phyloP scores from a whole-genome alignment of 2,888 invertebrate genomes.

The Lasioglossum leucozonium region DNA sequence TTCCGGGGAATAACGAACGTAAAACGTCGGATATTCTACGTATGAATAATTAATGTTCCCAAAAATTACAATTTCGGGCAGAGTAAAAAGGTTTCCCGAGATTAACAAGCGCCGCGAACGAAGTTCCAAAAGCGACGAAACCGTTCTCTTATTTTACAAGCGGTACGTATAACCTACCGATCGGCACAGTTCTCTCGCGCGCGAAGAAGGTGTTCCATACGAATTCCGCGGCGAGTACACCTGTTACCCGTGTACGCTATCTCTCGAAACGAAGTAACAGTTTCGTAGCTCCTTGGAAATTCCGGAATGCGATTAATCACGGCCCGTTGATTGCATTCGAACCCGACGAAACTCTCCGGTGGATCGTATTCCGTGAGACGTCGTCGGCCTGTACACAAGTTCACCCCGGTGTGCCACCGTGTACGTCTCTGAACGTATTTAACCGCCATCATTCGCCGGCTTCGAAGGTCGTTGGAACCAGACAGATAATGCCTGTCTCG shows the following conservation, averaged over 20 bases:
- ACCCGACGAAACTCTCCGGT: constrained; percentile 18
- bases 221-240: constrained; percentile 14
- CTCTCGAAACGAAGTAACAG: constrained; percentile 14
- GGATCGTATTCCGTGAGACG: constrained; percentile 15
- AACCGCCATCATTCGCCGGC: constrained; percentile 44
- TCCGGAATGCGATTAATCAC: constrained; percentile 32
- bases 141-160: background rate
- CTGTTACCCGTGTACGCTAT: constrained; percentile 17
- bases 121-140: background rate
- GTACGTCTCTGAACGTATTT: constrained; percentile 23
- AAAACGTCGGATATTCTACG: background rate
- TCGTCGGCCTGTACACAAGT: constrained; percentile 13
- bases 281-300: constrained; percentile 13
- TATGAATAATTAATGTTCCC: background rate
- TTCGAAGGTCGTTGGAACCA: constrained; percentile 41
- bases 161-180: background rate
- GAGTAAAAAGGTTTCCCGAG: background rate
- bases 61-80: background rate
- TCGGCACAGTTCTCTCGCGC: background rate
- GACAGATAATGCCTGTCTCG: constrained; percentile 48
- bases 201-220: background rate
- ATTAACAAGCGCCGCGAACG: no score
- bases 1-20: no score
- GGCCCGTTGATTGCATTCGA: constrained; percentile 14
- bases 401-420: background rate